Evolutionary conservation across 1,140 invertebrate genomes (phyloP).

Genomic region (Mylabris phalerata): DNA sequence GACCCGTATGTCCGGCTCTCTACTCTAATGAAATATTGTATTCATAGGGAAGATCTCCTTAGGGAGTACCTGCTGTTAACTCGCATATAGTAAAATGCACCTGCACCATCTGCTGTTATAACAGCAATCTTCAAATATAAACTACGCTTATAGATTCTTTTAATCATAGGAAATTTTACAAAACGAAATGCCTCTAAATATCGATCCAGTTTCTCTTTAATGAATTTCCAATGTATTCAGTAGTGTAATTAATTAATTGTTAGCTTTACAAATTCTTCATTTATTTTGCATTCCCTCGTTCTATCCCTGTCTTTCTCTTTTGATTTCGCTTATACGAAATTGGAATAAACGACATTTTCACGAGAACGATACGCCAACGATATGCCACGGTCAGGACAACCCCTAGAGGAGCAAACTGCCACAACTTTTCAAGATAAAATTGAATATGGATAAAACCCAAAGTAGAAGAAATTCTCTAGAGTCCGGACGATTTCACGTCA

Average conservation of each 20-base stretch:
- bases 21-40: slow-evolving; percentile 42
- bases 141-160: no score
- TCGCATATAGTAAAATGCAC: slow-evolving; percentile 8
- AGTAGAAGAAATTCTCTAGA: slow-evolving; percentile 11
- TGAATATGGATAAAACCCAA: slow-evolving; percentile 20
- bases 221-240: no score
- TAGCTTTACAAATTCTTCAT: no score
- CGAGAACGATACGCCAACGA: no score
- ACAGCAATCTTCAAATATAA: not conserved
- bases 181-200: no score
- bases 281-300: no score
- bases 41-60: slow-evolving; percentile 35
- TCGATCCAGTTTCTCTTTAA: no score
- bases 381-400: not conserved
- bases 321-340: no score
- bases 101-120: not conserved
- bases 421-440: slow-evolving; percentile 19
- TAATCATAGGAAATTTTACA: no score
- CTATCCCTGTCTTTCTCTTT: no score
- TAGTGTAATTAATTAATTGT: no score
- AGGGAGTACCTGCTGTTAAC: slow-evolving; percentile 11
- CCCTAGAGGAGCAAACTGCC: slow-evolving; percentile 14
- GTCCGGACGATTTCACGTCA: slow-evolving; percentile 1
- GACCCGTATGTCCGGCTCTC: slow-evolving; percentile 26
- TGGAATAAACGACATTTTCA: no score